These are phyloP conservation scores for Alfaro cultratus DNA, from an alignment of 2,797 vertebrate genomes.

Conservation along the genomic window DNA sequence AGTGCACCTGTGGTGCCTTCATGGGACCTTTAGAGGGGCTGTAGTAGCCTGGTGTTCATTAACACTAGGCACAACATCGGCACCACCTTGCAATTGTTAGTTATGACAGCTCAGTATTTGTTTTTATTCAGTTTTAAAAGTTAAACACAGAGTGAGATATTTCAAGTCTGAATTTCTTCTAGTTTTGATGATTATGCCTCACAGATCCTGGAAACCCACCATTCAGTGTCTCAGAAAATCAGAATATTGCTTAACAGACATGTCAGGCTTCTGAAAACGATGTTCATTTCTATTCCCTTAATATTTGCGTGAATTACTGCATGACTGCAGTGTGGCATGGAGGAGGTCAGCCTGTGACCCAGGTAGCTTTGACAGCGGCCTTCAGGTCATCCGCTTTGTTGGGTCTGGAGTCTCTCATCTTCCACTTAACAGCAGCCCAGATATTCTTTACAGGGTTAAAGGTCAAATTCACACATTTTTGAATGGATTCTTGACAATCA, in stretches of 20 bases:
- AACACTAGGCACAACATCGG: background rate
- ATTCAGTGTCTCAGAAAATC: background rate
- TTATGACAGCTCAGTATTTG: background rate
- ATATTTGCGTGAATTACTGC: background rate
- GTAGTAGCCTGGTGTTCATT: background rate
- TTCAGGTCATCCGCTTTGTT: background rate
- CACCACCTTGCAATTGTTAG: background rate
- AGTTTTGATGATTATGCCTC: background rate
- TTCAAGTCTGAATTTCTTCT: background rate
- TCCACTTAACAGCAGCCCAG: background rate
- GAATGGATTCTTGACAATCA: background rate
- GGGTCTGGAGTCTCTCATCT: background rate
- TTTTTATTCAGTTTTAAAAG: background rate
- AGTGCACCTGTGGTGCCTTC: background rate
- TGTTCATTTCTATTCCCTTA: background rate
- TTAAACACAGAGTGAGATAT: background rate
- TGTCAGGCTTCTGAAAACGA: background rate
- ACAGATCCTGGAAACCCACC: background rate
- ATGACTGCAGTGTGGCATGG: background rate
- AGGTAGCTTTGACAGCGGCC: background rate
- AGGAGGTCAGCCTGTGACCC: background rate
- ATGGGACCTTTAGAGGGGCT: background rate
- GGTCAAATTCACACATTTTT: background rate
- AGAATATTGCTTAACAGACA: background rate
- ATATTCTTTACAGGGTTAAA: background rate